Evolutionary conservation across 1,140 invertebrate species (phyloP).

Genomic region (Procambarus virginalis): DNA sequence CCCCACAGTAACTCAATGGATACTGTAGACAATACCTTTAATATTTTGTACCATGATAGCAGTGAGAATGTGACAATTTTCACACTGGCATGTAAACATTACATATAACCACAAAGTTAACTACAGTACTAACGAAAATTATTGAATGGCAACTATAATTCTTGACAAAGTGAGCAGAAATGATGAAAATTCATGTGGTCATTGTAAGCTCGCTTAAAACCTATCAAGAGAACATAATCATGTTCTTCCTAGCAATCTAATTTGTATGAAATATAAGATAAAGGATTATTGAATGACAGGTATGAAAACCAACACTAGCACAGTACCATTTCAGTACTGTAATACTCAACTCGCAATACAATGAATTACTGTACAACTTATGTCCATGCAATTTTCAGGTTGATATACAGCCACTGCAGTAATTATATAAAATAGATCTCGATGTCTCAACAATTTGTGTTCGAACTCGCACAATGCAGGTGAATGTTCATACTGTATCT

Average conservation of each 20-base stretch:
- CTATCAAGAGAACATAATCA: no score
- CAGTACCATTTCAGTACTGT: background rate
- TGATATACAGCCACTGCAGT: background rate
- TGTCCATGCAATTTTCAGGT: background rate
- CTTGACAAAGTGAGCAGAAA: no score
- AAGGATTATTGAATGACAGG: no score
- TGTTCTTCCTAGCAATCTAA: no score
- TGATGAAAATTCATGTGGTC: no score
- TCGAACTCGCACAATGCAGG: background rate
- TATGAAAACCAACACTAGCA: background rate
- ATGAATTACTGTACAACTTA: background rate
- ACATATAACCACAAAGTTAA: background rate
- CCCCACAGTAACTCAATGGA: no score
- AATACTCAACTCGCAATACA: background rate
- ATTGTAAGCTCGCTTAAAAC: no score
- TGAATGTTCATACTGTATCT: background rate
- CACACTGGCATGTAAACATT: background rate
- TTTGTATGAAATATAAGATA: no score
- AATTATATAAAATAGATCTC: constrained; percentile 10
- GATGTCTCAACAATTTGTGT: background rate
- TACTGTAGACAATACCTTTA: background rate
- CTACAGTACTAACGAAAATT: background rate
- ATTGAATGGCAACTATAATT: no score
- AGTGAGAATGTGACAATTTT: background rate
- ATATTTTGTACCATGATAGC: background rate